Base-by-base conservation (phyloP, 1,140 invertebrate species). In the Calosoma granatense region DNA sequence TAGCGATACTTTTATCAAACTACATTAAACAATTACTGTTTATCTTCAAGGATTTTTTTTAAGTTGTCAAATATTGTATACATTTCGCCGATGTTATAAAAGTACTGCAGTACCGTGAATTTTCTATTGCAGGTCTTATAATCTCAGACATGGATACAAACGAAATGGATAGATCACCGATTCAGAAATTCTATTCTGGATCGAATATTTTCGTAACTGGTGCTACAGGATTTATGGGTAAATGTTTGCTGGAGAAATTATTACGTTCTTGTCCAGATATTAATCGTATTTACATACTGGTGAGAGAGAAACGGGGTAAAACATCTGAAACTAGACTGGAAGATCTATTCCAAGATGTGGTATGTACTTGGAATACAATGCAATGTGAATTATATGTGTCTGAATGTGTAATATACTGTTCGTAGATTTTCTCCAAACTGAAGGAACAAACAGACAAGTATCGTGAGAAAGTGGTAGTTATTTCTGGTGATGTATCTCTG, bases 241-340 rank as follows among this genome's bases (percentile, higher is more conserved):
- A 76, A 60, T 68, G 78, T 12, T 70, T 92, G 9, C 74, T 92
- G 41, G 87, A 92, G 68, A 92, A 93, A 67, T 69, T 94, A 1
- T 74, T 94, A 0, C 72, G 88, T 19, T 82, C 79, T 30, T 92
- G 90, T 68, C 81, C 84, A 1, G 79, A 79, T 0, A 72, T 92
- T 6, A 78, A 80, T n/a, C 81, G 72, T 15, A 78, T 94, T 11
- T 93, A 88, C 64, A 65, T 92, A 1, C 72, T 94, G 41, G 79
- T 92, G n/a, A 74, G 90, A 55, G 79, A 82, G 23, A 92, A 92
- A 67, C 83, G 84, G 59, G 86, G 84, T 3, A 83, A 87, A 64
- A 80, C 83, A 59, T 79, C 87, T 9, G 76, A 81, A 60, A 75
- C 81, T 1, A 74, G 86, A 51, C 72, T 82, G 19, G 80, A 85